These are phyloP conservation scores for Asarcornis scutulata DNA, from an alignment of 2,113 vertebrate genomes.

Conservation along the genomic window DNA sequence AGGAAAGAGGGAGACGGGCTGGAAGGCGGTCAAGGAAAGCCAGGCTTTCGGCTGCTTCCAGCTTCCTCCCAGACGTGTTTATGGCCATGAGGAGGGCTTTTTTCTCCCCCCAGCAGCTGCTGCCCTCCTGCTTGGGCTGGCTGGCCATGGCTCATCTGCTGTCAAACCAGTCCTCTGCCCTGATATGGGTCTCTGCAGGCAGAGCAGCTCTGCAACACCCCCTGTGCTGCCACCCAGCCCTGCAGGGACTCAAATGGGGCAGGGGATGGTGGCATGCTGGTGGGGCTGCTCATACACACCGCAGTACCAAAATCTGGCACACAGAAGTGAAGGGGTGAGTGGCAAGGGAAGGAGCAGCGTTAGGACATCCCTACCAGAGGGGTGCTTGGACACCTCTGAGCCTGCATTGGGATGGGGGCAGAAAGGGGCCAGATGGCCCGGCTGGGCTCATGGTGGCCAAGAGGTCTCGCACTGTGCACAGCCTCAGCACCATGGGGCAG, in stretches of 20 bases:
- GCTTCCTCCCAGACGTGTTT: not conserved
- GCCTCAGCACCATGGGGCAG: not conserved
- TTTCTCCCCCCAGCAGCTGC: not conserved
- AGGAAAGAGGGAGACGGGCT: not conserved
- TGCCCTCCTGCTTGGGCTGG: rapidly evolving
- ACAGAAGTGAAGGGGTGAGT: not conserved
- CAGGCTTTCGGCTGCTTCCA: not conserved
- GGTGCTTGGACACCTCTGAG: not conserved
- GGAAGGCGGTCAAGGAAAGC: not conserved
- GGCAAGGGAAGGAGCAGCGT: not conserved
- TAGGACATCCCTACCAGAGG: not conserved
- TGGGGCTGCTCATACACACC: not conserved
- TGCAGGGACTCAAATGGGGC: not conserved
- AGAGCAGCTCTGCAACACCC: not conserved
- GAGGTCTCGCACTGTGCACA: not conserved
- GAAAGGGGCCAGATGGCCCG: not conserved
- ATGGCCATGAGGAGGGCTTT: not conserved
- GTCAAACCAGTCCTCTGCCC: rapidly evolving
- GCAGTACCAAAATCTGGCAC: not conserved
- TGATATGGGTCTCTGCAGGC: rapidly evolving
- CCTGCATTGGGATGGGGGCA: not conserved
- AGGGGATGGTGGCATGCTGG: no score
- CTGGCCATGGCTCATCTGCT: not conserved
- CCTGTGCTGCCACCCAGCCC: not conserved
- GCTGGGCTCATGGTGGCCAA: not conserved